phyloP scores from a whole-genome alignment of 1,140 invertebrate species.

The Argopecten irradians region DNA sequence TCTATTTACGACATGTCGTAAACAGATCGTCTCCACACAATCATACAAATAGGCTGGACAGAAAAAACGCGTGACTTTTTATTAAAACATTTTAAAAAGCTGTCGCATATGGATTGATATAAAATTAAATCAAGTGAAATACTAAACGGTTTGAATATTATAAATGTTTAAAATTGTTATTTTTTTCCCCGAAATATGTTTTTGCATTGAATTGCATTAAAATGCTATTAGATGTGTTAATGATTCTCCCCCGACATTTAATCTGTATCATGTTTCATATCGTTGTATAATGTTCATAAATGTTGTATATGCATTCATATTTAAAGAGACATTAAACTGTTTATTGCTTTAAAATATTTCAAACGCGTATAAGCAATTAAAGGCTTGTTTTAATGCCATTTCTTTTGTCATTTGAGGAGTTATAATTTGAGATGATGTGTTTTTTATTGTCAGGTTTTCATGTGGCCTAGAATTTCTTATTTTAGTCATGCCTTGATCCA shows the following conservation, averaged over 20 bases:
- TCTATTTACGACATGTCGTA: not conserved
- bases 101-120: not conserved
- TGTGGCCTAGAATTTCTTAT: too few relatives aligned
- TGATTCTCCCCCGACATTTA: not conserved
- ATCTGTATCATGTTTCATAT: not conserved
- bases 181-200: not conserved
- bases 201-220: not conserved
- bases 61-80: not conserved
- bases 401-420: not conserved
- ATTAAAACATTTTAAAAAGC: not conserved
- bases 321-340: not conserved
- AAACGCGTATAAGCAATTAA: not conserved
- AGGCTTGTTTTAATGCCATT: not conserved
- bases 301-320: not conserved
- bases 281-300: not conserved
- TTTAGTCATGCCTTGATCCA: too few relatives aligned
- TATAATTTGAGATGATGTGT: too few relatives aligned
- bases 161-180: not conserved
- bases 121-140: constrained; percentile 1
- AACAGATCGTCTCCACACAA: not conserved
- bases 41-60: not conserved
- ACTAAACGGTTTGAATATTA: not conserved
- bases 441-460: too few relatives aligned
- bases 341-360: not conserved
- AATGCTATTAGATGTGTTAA: not conserved